A percentile compares a stretch with the other conserved stretches of the same genome.
Evolutionary conservation across 1,140 invertebrate species (phyloP).

Genomic region (Colletes gigas): DNA sequence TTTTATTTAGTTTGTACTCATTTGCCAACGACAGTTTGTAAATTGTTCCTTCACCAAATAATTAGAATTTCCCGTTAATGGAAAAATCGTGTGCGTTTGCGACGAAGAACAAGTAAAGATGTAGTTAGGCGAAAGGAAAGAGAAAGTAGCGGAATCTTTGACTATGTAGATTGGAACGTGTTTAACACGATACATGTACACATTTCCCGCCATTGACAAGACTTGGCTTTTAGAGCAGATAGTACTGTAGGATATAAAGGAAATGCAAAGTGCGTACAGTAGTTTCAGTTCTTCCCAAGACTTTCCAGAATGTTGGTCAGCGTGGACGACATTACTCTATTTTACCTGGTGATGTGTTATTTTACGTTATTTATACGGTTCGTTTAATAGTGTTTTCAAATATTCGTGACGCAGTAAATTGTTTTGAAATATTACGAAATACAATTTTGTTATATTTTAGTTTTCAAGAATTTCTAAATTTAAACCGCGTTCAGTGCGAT

Average conservation of each 20-base stretch:
- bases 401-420: background rate
- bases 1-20: too few species aligned
- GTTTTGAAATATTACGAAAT: background rate
- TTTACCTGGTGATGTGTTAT: conserved; percentile 46
- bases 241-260: conserved; percentile 52
- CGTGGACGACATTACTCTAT: conserved; percentile 7
- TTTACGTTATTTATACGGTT: too few species aligned
- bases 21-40: background rate
- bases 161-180: conserved; percentile 41
- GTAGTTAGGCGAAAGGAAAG: conserved; percentile 18
- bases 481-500: too few species aligned
- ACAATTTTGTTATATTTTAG: too few species aligned
- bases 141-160: conserved; percentile 58
- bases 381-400: too few species aligned
- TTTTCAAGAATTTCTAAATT: too few species aligned
- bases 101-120: background rate
- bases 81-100: background rate
- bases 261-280: conserved; percentile 28
- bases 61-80: background rate
- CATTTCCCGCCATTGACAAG: conserved; percentile 62
- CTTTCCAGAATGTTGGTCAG: conserved; percentile 39
- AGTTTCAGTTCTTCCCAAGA: conserved; percentile 48
- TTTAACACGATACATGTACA: conserved; percentile 32
- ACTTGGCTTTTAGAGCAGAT: conserved; percentile 59
- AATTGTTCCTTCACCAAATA: background rate